Base-by-base conservation (phyloP, 2,888 invertebrate genomes). In the Leucoma salicis region DNA sequence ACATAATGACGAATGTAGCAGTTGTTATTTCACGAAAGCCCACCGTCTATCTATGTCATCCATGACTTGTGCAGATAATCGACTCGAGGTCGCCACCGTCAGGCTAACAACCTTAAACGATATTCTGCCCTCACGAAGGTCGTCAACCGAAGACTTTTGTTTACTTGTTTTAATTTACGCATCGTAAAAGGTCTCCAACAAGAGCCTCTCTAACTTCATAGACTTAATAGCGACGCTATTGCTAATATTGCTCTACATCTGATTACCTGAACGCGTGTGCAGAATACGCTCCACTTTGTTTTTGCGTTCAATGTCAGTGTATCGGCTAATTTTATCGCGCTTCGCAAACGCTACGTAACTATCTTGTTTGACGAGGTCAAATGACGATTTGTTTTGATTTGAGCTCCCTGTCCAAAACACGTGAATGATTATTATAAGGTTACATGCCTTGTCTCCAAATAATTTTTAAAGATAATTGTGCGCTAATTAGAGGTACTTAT, bases 231-330 rank as follows among this genome's bases (percentile, higher is more conserved):
- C 66, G 52, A 69, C 70, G 65, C 67, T 64, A 21, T 70, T 70
- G 69, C 74, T 78, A 71, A 77, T 79, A 74, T 64, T 73, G 71
- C 70, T 63, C 66, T 63, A 70, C 66, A 70, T 72, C 50, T 62
- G 58, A 67, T 66, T 69, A 81, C 79, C 76, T 80, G 81, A 68
- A 68, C 82, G 79, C 82, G 76, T 78, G 83, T 83, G 84, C 78
- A 57, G 66, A 69, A 59, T 72, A 71, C 75, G 81, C 75, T 81
- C 82, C 72, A 86, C 82, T 85, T 86, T 85, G 85, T 84, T 86
- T 84, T 86, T 82, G 81, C 86, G 86, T 88, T 86, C 87, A 88
- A 88, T 88, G 88, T 88, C 87, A 87, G 84, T 79, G 82, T 86
- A 86, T 83, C 81, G 77, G 82, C 87, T 88, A 88, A 88, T 87